These are phyloP conservation scores for Paguma larvata DNA, from an alignment of 2,797 vertebrate genomes.

Conservation along the genomic window DNA sequence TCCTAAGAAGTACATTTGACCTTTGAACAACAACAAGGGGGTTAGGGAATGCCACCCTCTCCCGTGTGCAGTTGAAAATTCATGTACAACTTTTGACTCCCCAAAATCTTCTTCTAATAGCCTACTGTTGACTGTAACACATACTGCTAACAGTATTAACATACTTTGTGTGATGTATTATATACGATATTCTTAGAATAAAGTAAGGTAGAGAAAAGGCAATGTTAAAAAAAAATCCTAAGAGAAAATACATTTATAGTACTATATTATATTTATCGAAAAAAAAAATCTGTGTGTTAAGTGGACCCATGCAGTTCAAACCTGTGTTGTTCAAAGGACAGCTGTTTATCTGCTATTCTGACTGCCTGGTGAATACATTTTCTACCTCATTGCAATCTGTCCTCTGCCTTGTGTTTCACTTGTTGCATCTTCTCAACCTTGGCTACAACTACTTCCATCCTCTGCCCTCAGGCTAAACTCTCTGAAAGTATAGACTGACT, in stretches of 20 bases:
- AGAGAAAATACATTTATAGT: not conserved
- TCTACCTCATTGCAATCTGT: not conserved
- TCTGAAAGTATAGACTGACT: not conserved
- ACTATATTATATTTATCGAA: not conserved
- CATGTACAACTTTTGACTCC: not conserved
- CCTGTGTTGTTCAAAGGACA: not conserved
- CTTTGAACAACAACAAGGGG: not conserved
- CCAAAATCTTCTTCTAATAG: not conserved
- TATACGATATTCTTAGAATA: not conserved
- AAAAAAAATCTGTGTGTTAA: not conserved
- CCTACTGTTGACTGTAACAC: not conserved
- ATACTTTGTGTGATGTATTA: not conserved
- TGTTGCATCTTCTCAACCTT: not conserved
- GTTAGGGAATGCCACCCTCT: not conserved
- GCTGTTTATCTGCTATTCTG: not conserved
- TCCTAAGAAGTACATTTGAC: not conserved
- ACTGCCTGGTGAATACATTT: not conserved
- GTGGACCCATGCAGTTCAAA: not conserved
- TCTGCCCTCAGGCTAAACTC: not conserved
- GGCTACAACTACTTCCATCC: not conserved
- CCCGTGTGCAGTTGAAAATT: not conserved
- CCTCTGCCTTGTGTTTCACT: not conserved
- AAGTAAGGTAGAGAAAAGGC: not conserved
- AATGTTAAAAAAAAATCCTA: not conserved
- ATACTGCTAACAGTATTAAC: not conserved